Percentiles rank a stretch among this genome's conserved stretches.
phyloP scores from a whole-genome alignment of 2,113 vertebrate species.

The Crocuta crocuta region DNA sequence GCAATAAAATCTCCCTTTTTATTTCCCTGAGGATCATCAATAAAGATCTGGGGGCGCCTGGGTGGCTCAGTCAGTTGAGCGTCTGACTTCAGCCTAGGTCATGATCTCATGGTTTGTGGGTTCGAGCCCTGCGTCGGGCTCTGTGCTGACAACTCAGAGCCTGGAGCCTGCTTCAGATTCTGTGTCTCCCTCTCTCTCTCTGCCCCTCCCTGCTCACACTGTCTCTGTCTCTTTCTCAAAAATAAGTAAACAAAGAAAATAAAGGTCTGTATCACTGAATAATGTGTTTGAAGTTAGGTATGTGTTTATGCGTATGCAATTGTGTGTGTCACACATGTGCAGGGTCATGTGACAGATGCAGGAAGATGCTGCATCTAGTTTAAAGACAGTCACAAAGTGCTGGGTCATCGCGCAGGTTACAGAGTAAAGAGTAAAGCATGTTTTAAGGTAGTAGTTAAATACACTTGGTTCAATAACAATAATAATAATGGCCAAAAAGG shows the following conservation, averaged over 20 bases:
- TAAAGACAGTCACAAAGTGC: neutral
- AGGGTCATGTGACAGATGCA: neutral
- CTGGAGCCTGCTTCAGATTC: too few species aligned
- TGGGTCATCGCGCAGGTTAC: neutral
- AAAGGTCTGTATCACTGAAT: neutral
- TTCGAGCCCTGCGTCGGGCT: too few species aligned
- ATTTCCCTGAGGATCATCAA: neutral
- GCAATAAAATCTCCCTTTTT: neutral
- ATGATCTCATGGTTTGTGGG: too few species aligned
- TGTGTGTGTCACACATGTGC: accelerated
- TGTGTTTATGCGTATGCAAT: neutral
- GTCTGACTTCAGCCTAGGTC: too few species aligned
- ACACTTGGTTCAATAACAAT: neutral
- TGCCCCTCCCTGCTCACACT: too few species aligned
- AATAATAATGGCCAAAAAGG: neutral
- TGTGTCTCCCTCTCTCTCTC: too few species aligned
- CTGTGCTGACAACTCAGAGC: too few species aligned
- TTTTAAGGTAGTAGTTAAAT: neutral
- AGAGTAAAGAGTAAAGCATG: neutral
- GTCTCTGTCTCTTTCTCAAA: too few species aligned
- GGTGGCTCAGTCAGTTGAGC: too few species aligned
- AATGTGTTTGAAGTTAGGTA: neutral
- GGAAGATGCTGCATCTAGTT: neutral
- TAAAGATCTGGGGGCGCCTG: neutral
- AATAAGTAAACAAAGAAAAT: neutral